Evolutionary conservation across 2,888 invertebrate genomes (phyloP).

Genomic region (Napeogenes sylphis): DNA sequence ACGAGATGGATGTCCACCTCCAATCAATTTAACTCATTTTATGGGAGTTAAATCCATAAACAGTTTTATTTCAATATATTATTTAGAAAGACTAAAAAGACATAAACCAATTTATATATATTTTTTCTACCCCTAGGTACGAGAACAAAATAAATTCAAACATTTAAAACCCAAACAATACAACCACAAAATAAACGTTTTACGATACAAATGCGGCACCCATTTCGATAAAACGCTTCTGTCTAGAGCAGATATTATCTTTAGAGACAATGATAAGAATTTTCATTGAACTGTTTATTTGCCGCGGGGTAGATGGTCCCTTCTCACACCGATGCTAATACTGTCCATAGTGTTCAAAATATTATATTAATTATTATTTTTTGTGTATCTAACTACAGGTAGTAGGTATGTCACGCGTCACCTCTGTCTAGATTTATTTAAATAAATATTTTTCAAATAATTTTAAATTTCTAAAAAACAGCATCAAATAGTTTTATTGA

Average conservation of each 20-base stretch:
- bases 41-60: background rate
- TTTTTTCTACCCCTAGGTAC: background rate
- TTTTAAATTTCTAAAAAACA: no score
- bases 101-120: no score
- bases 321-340: constrained; percentile 41
- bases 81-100: background rate
- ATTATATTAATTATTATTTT: background rate
- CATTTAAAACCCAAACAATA: background rate
- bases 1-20: no score
- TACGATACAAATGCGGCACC: constrained; percentile 29
- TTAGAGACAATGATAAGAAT: constrained; percentile 55
- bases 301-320: constrained; percentile 40
- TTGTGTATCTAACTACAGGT: no score
- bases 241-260: constrained; percentile 58
- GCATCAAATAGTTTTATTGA: no score
- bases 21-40: no score
- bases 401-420: no score
- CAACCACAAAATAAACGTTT: constrained; percentile 26
- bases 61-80: background rate
- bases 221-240: constrained; percentile 37
- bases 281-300: constrained; percentile 63
- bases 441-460: no score
- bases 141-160: constrained; percentile 1
- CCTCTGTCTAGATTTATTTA: no score
- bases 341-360: constrained; percentile 2